phyloP scores from a whole-genome alignment of 2,113 vertebrate genomes.

The Thunnus maccoyii region DNA sequence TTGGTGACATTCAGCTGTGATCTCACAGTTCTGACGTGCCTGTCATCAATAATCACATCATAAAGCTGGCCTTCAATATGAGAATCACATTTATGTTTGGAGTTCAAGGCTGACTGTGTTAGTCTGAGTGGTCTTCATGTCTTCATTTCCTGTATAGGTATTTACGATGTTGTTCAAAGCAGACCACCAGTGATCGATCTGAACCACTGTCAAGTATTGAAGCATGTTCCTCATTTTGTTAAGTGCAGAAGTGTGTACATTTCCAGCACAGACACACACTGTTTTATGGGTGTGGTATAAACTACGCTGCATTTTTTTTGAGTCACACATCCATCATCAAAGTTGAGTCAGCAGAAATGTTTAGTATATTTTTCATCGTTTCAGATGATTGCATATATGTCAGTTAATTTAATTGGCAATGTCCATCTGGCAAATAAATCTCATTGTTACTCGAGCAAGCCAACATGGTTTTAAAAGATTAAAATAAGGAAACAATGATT shows the following conservation, averaged over 20 bases:
- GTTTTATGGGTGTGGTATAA: conserved; percentile 2
- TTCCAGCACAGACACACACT: neutral
- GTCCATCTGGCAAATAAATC: conserved; percentile 26
- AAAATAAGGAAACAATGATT: neutral
- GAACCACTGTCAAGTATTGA: neutral
- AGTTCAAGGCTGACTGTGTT: neutral
- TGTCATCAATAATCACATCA: conserved; percentile 39
- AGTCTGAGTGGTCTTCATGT: neutral
- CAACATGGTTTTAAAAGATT: conserved; percentile 11
- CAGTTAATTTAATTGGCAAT: conserved; percentile 27
- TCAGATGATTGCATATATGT: conserved; percentile 15
- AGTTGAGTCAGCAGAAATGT: conserved; percentile 45
- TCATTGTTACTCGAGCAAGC: neutral
- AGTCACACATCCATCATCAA: conserved; percentile 44
- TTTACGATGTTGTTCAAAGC: conserved; percentile 17
- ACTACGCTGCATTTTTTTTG: conserved; percentile 13
- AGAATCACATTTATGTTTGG: neutral
- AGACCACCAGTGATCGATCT: conserved; percentile 3
- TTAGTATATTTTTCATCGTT: conserved; percentile 38
- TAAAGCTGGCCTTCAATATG: neutral
- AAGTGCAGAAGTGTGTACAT: conserved; percentile 42
- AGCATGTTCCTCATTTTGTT: conserved; percentile 56
- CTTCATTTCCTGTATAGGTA: neutral
- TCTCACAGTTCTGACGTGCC: conserved; percentile 25
- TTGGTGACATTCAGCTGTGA: conserved; percentile 60